Percentiles rank a stretch among this genome's conserved stretches.
phyloP scores from a whole-genome alignment of 2,888 invertebrate species.

The Sepioteuthis lessoniana region DNA sequence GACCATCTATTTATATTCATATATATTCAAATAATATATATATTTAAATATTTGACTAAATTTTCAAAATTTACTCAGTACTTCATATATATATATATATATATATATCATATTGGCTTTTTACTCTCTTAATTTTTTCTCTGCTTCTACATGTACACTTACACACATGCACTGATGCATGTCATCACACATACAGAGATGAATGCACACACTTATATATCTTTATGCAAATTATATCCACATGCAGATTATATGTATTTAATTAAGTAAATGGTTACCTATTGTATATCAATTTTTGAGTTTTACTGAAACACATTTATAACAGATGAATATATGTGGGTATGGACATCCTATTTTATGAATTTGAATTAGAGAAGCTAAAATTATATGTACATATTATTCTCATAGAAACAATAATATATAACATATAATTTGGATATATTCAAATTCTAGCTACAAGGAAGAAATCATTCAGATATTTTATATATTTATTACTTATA shows the following conservation, averaged over 20 bases:
- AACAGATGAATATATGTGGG: background rate
- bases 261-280: background rate
- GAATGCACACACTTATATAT: background rate
- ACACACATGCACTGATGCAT: no score
- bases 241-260: background rate
- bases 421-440: background rate
- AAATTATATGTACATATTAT: constrained; percentile 23
- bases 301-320: background rate
- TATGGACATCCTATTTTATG: background rate
- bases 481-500: background rate
- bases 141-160: background rate
- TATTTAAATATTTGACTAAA: background rate
- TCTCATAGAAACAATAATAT: constrained; percentile 10
- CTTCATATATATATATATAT: background rate
- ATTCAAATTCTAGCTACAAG: constrained; percentile 8
- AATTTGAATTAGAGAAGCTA: constrained; percentile 11
- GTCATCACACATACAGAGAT: no score
- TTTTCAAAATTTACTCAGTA: constrained; percentile 17
- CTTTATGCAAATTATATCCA: background rate
- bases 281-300: background rate
- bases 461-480: background rate
- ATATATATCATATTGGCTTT: background rate
- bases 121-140: background rate
- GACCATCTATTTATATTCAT: background rate
- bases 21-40: background rate